These are phyloP conservation scores for Coremacera marginata DNA, from an alignment of 2,888 invertebrate species.

Conservation along the genomic window DNA sequence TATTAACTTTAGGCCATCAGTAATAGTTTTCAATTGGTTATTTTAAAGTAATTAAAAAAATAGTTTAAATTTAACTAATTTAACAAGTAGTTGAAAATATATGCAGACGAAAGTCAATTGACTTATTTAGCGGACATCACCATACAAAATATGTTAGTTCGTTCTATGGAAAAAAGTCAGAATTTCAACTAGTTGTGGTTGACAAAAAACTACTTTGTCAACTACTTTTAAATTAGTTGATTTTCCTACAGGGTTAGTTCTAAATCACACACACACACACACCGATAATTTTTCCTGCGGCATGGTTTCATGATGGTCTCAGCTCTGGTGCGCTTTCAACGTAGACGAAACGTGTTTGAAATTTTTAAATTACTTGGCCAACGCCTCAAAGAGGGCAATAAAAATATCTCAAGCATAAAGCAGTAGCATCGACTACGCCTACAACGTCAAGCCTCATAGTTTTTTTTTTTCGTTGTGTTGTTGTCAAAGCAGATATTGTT, in stretches of 20 bases:
- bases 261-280: not conserved
- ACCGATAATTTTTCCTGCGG: not conserved
- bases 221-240: no score
- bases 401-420: slow-evolving; percentile 11
- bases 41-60: no score
- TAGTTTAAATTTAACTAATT: no score
- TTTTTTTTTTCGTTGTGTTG: not conserved
- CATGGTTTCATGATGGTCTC: not conserved
- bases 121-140: not conserved
- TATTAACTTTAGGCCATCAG: no score
- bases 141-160: no score
- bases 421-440: not conserved
- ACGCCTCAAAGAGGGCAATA: slow-evolving; percentile 19
- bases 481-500: not conserved
- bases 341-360: slow-evolving; percentile 19
- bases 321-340: not conserved
- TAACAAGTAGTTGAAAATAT: no score
- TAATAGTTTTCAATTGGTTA: no score
- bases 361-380: slow-evolving; percentile 5
- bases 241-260: no score
- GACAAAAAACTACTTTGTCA: no score
- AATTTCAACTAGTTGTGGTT: no score
- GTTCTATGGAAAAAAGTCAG: no score
- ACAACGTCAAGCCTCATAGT: not conserved
- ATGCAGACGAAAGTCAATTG: no score